Percentiles rank a stretch among this genome's conserved stretches.
These are phyloP conservation scores for Brachionus angularis DNA, from an alignment of 1,140 invertebrate species.

Conservation along the genomic window DNA sequence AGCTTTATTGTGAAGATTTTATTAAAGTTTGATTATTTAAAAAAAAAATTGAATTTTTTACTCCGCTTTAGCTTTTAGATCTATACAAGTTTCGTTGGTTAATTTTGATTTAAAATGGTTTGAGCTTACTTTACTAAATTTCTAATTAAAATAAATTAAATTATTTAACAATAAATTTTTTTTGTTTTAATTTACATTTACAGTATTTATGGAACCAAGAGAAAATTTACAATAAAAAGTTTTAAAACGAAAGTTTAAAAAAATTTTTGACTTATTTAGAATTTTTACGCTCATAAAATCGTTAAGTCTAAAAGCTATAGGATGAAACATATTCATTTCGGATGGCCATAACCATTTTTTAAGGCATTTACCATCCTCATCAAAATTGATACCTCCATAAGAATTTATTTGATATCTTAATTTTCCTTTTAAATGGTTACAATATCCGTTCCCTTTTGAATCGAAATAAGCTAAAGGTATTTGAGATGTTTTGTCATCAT, in stretches of 20 bases:
- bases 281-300: slow-evolving; percentile 20
- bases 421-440: slow-evolving; percentile 10
- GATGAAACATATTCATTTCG: slow-evolving; percentile 1
- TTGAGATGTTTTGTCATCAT: not conserved
- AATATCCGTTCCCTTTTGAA: slow-evolving; percentile 26
- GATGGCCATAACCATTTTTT: slow-evolving; percentile 25
- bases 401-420: slow-evolving; percentile 18
- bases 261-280: not conserved
- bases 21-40: no score
- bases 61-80: slow-evolving; percentile 17
- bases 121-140: not conserved
- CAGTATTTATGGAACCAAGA: not conserved
- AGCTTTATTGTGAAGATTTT: no score
- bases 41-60: no score
- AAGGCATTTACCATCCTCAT: not conserved
- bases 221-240: slow-evolving; percentile 8
- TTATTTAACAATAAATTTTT: no score
- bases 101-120: not conserved
- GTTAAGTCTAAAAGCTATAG: not conserved
- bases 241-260: not conserved
- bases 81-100: not conserved
- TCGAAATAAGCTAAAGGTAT: slow-evolving; percentile 31
- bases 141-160: no score
- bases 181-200: no score
- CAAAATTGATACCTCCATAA: slow-evolving; percentile 15